Base-by-base conservation (phyloP, 2,888 invertebrate species). In the Agriopis leucophaearia region DNA sequence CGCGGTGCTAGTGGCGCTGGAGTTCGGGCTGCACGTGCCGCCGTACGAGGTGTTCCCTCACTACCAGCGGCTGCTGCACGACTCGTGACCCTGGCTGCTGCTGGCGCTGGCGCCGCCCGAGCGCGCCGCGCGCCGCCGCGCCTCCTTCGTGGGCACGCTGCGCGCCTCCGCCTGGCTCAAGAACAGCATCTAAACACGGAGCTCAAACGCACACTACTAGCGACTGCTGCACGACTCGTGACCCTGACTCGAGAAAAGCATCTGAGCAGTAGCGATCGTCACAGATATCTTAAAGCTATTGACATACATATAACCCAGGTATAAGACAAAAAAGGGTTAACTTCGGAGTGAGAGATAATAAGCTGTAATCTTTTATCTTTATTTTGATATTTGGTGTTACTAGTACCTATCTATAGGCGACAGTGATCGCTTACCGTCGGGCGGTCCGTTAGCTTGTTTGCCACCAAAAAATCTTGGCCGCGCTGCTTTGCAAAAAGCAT, bases 1-100 rank as follows among this genome's bases (percentile, higher is more conserved):
- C 92, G 98, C 98, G 7, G 98, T 99, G 56, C 94, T 99, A 62
- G 98, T 99, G 58, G 98, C 99, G 4, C 94, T 99, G 69, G 99
- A 99, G 91, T 99, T 99, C 86, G 97, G 97, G 12, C 95, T 99
- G 66, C 98, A 98, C 91, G 95, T 99, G 75, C 98, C 98, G 35
- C 97, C 97, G 60, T 96, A 96, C 93, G 98, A 99, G 91, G 96
- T 99, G 74, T 96, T 97, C 90, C 98, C 99, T 12, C 99, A 99
- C 90, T 99, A 98, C 94, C 99, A 99, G 92, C 96, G 99, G 65
- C 95, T 99, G 76, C 94, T 98, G 73, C 98, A 98, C 91, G 98
- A 98, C 86, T 98, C 98, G 91, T 98, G 97, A 97, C 96, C 85
- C 76, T 81, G 88, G 90, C 90, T 88, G 66, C 76, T 86, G 69